These are phyloP conservation scores for Aurelia sp. DNA, from an alignment of 30 jellyfish, hydroid and myxozoan species.

Conservation along the genomic window DNA sequence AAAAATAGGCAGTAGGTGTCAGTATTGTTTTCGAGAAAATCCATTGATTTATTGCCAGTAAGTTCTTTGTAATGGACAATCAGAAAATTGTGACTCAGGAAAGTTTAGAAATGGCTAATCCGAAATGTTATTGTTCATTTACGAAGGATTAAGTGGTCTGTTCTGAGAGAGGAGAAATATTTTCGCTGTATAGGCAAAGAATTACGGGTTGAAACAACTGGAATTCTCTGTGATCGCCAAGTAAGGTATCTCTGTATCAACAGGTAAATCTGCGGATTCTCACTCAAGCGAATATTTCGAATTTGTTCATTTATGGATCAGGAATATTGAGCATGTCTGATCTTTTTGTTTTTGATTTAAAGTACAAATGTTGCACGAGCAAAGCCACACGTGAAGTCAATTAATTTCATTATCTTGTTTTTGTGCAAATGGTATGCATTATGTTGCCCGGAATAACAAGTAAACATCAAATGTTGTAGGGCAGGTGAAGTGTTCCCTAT, in stretches of 20 bases:
- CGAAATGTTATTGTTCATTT: background rate
- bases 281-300: background rate
- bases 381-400: slow-evolving; percentile 25
- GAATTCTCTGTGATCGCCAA: slow-evolving; percentile 10
- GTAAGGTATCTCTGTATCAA: slow-evolving; percentile 3
- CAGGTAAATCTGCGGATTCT: slow-evolving; percentile 23
- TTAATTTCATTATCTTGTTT: slow-evolving; percentile 21
- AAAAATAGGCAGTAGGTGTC: slow-evolving; percentile 2
- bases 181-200: background rate
- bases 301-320: too few species aligned
- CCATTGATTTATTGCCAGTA: slow-evolving; percentile 5
- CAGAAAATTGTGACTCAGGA: background rate
- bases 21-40: background rate
- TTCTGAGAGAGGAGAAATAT: slow-evolving; percentile 1
- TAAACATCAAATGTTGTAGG: too few species aligned
- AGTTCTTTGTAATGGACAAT: background rate
- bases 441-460: too few species aligned
- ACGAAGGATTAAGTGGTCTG: slow-evolving; percentile 1
- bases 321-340: too few species aligned
- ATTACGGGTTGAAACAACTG: slow-evolving; percentile 15
- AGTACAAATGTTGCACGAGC: background rate
- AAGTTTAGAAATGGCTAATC: background rate
- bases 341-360: background rate
- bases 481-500: too few species aligned
- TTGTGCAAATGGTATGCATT: slow-evolving; percentile 26